These are phyloP conservation scores for Chymomyza caudatula DNA, from an alignment of 2,888 invertebrate genomes.

Conservation along the genomic window DNA sequence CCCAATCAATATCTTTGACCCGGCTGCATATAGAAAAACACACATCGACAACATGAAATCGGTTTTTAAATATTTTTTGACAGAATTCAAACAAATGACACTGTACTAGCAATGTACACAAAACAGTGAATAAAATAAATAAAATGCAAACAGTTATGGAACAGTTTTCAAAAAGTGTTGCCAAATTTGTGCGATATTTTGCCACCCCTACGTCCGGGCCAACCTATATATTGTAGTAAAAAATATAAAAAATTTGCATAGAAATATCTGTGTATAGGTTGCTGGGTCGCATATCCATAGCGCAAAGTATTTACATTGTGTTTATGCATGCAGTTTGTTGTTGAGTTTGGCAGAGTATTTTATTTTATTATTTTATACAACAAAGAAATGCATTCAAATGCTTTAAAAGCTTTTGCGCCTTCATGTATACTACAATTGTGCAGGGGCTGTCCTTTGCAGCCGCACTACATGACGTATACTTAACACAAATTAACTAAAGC, in stretches of 20 bases:
- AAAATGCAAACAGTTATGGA: not conserved
- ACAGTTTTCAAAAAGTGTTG: not conserved
- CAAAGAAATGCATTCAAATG: not conserved
- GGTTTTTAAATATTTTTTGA: constrained; percentile 25
- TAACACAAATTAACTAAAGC: constrained; percentile 33
- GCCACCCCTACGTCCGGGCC: not conserved
- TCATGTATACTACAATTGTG: not conserved
- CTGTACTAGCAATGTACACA: not conserved
- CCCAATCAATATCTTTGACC: constrained; percentile 1
- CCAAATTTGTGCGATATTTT: not conserved
- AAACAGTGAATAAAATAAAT: not conserved
- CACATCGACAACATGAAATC: constrained; percentile 29
- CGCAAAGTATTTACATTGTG: constrained; percentile 35
- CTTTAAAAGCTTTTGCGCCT: not conserved
- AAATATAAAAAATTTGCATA: constrained; percentile 29
- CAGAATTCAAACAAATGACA: constrained; percentile 30
- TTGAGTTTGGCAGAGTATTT: not conserved
- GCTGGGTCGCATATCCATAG: constrained; percentile 23
- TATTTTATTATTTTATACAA: not conserved
- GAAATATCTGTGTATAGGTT: constrained; percentile 6
- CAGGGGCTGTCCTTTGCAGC: constrained; percentile 1
- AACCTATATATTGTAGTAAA: constrained; percentile 8
- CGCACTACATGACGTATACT: constrained; percentile 26
- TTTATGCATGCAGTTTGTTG: constrained; percentile 36
- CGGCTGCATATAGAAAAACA: not conserved